These are phyloP conservation scores for Torymus aiolomorphi DNA, from an alignment of 2,888 invertebrate genomes.

Conservation along the genomic window DNA sequence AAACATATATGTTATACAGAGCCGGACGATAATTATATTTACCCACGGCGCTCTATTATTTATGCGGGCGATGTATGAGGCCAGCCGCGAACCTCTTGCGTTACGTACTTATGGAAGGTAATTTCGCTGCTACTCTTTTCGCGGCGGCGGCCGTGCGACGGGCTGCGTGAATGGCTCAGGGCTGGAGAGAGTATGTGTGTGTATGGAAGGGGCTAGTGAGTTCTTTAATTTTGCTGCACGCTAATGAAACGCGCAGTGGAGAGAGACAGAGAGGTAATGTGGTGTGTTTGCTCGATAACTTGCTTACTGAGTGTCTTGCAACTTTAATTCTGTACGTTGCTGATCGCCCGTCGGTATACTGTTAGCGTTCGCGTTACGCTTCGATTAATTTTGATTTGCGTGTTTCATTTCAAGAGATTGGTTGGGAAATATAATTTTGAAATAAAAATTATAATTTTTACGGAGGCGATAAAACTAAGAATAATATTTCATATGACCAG, in stretches of 20 bases:
- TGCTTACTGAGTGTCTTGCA: not conserved
- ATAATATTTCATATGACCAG: too few species aligned
- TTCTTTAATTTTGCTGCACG: conserved; percentile 55
- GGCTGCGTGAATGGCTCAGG: too few species aligned
- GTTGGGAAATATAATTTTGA: too few species aligned
- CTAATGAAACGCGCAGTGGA: too few species aligned
- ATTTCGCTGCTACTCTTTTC: conserved; percentile 31
- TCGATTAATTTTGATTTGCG: conserved; percentile 33
- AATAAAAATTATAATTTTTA: too few species aligned
- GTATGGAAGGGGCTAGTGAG: conserved; percentile 38
- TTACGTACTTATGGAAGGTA: not conserved
- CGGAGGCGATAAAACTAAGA: too few species aligned
- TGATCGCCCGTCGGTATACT: not conserved
- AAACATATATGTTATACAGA: conserved; percentile 63
- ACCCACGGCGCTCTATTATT: conserved; percentile 74
- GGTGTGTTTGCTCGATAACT: not conserved
- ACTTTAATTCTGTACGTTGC: not conserved
- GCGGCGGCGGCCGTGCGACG: not conserved
- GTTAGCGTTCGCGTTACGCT: not conserved
- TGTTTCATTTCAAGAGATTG: too few species aligned
- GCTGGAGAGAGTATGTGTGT: too few species aligned
- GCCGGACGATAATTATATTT: conserved; percentile 73
- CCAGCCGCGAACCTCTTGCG: conserved; percentile 3
- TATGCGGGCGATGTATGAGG: conserved; percentile 58
- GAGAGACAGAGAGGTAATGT: conserved; percentile 2